Evolutionary conservation across 2,113 vertebrate genomes (phyloP).

Genomic region (Nipponia nippon): DNA sequence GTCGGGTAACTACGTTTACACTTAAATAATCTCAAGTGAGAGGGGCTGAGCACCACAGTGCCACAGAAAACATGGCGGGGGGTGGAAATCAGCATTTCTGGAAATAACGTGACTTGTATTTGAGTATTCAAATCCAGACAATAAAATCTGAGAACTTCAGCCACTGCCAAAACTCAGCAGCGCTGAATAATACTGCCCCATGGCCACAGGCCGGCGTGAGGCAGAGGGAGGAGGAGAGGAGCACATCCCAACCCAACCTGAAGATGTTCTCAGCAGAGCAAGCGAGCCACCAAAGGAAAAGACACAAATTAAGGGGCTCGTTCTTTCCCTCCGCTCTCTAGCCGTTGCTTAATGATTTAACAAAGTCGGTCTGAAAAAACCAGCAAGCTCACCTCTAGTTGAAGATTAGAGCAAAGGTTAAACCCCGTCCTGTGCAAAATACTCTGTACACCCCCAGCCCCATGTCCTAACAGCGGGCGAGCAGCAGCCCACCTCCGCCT

Average conservation of each 20-base stretch:
- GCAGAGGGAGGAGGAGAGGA: background rate
- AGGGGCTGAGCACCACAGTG: background rate
- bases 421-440: constrained; percentile 1
- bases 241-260: background rate
- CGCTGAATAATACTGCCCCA: background rate
- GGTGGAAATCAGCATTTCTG: background rate
- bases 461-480: background rate
- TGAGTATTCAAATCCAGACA: background rate
- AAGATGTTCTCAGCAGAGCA: background rate
- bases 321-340: background rate
- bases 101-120: background rate
- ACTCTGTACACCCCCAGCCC: constrained; percentile 8
- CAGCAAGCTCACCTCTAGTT: constrained; percentile 23
- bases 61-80: no score
- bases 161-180: background rate
- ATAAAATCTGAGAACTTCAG: background rate
- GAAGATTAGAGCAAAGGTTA: constrained; percentile 72
- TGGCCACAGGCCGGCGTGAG: background rate
- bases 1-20: background rate
- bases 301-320: background rate
- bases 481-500: background rate
- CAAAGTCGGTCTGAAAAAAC: constrained; percentile 1
- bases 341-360: constrained; percentile 69
- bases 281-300: background rate
- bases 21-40: background rate